Percentiles rank a stretch among this genome's conserved stretches.
Conservation (phyloP, 1,140 invertebrate species). For the Atta cephalotes region DNA sequence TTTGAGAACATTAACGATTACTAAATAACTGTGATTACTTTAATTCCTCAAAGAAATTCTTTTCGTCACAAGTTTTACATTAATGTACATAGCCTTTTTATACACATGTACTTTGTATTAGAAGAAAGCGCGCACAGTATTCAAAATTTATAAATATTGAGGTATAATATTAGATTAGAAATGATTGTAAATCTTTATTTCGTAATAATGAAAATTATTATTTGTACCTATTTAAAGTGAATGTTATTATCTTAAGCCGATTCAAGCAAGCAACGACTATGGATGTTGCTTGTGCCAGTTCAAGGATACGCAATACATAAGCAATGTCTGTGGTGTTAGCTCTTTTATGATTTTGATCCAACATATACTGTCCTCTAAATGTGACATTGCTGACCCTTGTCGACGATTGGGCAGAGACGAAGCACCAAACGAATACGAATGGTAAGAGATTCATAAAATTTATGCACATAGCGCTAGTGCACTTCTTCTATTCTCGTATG, state of each 20-base stretch:
- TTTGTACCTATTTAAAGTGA: not conserved
- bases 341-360: conserved; percentile 87
- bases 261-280: not conserved
- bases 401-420: conserved; percentile 79
- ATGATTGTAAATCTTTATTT: no score
- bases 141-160: not conserved
- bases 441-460: conserved; percentile 56
- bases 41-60: not conserved
- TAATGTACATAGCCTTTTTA: not conserved
- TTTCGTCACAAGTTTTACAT: not conserved
- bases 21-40: not conserved
- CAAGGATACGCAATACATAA: conserved; percentile 84
- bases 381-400: conserved; percentile 86
- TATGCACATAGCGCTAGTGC: not conserved
- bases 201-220: no score
- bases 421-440: conserved; percentile 74
- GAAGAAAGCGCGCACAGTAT: not conserved
- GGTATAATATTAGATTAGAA: no score
- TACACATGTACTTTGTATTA: not conserved
- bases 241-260: conserved; percentile 30
- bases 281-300: conserved; percentile 83
- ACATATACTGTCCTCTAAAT: conserved; percentile 85
- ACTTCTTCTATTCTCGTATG: not conserved
- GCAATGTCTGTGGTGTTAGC: conserved; percentile 78
- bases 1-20: not conserved